These are phyloP conservation scores for Drosophila pseudoobscura DNA, from an alignment of 1,140 invertebrate genomes.

Conservation along the genomic window DNA sequence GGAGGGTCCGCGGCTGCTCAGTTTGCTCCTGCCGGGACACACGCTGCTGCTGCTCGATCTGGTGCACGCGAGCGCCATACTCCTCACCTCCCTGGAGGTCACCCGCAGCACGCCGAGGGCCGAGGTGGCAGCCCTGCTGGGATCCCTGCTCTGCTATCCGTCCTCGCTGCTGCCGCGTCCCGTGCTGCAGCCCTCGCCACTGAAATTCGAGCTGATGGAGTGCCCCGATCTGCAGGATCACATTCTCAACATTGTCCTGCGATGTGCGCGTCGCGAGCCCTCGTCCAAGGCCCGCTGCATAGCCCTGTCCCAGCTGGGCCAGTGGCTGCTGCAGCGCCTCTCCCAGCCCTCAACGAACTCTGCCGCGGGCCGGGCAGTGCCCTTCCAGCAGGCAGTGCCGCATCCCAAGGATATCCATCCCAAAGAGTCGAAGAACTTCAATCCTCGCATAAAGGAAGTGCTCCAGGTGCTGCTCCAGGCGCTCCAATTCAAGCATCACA, in stretches of 20 bases:
- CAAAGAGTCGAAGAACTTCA: constrained; percentile 67
- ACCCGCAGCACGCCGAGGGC: constrained; percentile 90
- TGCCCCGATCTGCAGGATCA: constrained; percentile 89
- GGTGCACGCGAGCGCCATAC: constrained; percentile 93
- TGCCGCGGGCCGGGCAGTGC: neutral
- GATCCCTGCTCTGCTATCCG: constrained; percentile 92
- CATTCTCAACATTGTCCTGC: constrained; percentile 93
- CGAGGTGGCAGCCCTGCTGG: constrained; percentile 96
- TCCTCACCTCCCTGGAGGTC: constrained; percentile 92
- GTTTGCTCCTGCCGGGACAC: constrained; percentile 93
- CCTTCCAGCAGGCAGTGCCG: constrained; percentile 73
- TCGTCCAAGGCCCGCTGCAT: constrained; percentile 94
- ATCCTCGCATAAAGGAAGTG: constrained; percentile 91
- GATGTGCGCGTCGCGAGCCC: constrained; percentile 93
- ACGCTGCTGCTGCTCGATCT: constrained; percentile 94
- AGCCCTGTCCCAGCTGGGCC: constrained; percentile 93
- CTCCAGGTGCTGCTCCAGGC: constrained; percentile 94
- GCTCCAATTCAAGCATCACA: constrained; percentile 86
- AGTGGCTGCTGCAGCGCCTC: constrained; percentile 92
- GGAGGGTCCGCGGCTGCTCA: constrained; percentile 93
- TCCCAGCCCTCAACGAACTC: constrained; percentile 84
- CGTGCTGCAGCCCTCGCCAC: constrained; percentile 92
- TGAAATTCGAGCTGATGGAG: constrained; percentile 84
- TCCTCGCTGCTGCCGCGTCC: constrained; percentile 90
- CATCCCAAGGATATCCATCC: constrained; percentile 67